Evolutionary conservation across 2,113 vertebrate species (phyloP).

Genomic region (Podiceps cristatus): DNA sequence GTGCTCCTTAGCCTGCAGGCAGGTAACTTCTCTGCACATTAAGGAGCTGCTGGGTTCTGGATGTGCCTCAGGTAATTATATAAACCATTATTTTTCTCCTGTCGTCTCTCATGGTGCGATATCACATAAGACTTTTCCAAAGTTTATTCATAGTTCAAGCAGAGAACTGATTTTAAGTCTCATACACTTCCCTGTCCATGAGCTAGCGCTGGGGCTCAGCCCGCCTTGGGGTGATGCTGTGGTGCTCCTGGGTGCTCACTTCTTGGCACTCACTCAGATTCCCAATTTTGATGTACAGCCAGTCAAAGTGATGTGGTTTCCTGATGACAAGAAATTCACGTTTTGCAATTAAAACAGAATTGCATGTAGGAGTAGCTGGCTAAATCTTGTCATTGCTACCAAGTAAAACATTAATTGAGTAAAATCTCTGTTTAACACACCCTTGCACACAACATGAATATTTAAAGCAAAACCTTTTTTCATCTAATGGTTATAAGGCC

Average conservation of each 20-base stretch:
- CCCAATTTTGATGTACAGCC: neutral
- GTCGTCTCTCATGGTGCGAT: neutral
- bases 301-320: neutral
- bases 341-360: neutral
- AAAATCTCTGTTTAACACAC: neutral
- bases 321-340: neutral
- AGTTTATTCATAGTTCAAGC: neutral
- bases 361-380: neutral
- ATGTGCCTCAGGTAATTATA: neutral
- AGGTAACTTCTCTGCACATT: neutral
- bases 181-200: neutral
- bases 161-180: neutral
- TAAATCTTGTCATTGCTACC: neutral
- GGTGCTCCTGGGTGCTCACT: neutral
- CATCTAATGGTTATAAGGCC: conserved; percentile 1
- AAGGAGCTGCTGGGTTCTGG: neutral
- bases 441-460: neutral
- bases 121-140: neutral
- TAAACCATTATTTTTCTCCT: neutral
- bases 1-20: neutral
- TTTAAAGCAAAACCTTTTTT: conserved; percentile 1
- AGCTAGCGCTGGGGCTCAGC: neutral
- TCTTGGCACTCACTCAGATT: neutral
- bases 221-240: neutral
- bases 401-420: neutral